phyloP scores from a whole-genome alignment of 2,888 invertebrate species.

The Dryocosmus kuriphilus region DNA sequence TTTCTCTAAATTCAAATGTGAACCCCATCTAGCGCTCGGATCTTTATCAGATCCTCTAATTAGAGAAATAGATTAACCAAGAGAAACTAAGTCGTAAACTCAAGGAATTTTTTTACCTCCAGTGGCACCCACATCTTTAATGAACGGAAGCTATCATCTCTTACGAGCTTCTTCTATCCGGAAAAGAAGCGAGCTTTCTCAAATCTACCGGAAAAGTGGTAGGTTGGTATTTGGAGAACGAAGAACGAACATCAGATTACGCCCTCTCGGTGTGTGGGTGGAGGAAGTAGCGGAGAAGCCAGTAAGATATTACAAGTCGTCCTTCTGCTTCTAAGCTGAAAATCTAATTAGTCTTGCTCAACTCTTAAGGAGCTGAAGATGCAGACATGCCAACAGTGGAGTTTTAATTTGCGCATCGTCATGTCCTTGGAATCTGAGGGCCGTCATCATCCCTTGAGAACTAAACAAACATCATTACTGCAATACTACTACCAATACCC shows the following conservation, averaged over 20 bases:
- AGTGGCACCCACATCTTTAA: constrained; percentile 8
- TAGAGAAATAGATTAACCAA: no score
- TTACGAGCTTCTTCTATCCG: not conserved
- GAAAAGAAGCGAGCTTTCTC: constrained; percentile 25
- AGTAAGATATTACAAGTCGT: constrained; percentile 51
- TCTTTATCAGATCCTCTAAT: no score
- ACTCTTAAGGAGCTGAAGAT: constrained; percentile 71
- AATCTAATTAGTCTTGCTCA: constrained; percentile 76
- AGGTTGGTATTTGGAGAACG: constrained; percentile 17
- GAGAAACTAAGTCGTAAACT: not conserved
- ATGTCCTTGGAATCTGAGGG: constrained; percentile 12
- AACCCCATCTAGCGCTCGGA: no score
- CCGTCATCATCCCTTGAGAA: constrained; percentile 8
- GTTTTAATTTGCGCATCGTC: constrained; percentile 71
- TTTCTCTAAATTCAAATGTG: no score
- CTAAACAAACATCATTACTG: constrained; percentile 34
- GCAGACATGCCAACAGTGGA: constrained; percentile 64
- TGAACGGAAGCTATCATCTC: constrained; percentile 20
- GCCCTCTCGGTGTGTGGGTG: not conserved
- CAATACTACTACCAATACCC: not conserved
- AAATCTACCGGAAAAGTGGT: constrained; percentile 24
- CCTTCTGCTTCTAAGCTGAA: constrained; percentile 68
- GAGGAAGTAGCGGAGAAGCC: not conserved
- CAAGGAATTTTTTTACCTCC: not conserved
- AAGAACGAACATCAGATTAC: constrained; percentile 22